Base-by-base conservation (phyloP, 2,888 invertebrate genomes). In the Macroteleia sp. region DNA sequence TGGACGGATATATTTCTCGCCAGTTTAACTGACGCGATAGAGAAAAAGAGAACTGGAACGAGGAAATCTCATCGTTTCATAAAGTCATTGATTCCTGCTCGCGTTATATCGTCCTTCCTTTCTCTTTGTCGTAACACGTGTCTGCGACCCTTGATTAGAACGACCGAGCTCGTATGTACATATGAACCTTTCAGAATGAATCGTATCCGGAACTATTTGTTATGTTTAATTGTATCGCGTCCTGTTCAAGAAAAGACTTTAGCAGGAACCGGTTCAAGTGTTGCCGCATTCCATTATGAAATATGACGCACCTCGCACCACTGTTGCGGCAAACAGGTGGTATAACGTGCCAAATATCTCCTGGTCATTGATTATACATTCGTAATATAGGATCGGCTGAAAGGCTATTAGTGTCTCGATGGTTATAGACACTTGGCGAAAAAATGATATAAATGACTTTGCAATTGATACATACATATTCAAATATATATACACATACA, bases 21-120 rank as follows among this genome's bases (percentile, higher is more conserved):
- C 57, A 36, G 36, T 56, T 57, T 19, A 56, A 61, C 54, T 46
- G 56, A 62, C 64, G 46, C 50, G 76, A 5, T 32, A 52, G 57
- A 44, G 46, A 81, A 79, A 79, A 81, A 75, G 73, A 48, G 59
- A 77, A 61, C 75, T 77, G 82, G 82, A 81, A 83, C 83, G 83
- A 83, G 83, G 83, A 83, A 83, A 79, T 78, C 75, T 71, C 56
- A 70, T 74, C 79, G 74, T 73, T 64, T 77, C 79, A 77, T 82
- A 80, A 80, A 78, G 80, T 79, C 81, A 76, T 79, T 81, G 79
- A 80, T 79, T 74, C 71, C 62, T 56, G 71, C 61, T 66, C 64
- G 71, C 34, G 52, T 52, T 16, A 52, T 19, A 34, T 54, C 66
- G 56, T 50, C 54, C 64, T 70, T 69, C 66, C 75, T 61, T 75